Evolutionary conservation across 2,113 vertebrate species (phyloP), one percentile per base, ranked within the genome.

Genomic region (Rattus norvegicus): DNA sequence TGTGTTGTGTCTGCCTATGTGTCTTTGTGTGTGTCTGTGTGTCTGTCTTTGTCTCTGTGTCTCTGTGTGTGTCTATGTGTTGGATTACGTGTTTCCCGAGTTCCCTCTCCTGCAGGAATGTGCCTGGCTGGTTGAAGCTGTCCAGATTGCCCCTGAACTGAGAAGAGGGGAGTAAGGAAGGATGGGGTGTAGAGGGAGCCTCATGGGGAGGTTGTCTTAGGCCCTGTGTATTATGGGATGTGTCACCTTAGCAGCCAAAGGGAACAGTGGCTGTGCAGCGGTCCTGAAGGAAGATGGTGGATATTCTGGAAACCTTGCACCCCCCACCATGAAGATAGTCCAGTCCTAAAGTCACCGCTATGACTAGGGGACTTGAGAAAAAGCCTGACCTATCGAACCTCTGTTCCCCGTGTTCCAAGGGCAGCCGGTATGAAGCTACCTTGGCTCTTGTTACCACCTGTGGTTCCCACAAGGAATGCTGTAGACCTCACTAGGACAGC

Each of bases 281-380:
- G 0, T 14, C 54, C 36, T 28, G 7, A 0, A 26, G 84, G 83
- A 54, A 0, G 3, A 24, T 0, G 1, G 26, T 5, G 0, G 20
- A 20, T 26, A 2, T 43, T 59, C 79, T 5, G 4, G 80, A 43
- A 88, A 33, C 36, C 43, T 30, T 85, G 81, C 39, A 8, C 59
- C 84, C 22, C 22, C 59, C 84, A 17, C 22, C 28, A 0, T 0
- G n/a, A 70, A 30, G 47, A 13, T 0, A 2, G 11, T 24, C 20
- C 22, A 22, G 36, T 30, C 30, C 65, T 36, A 0, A 30, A 52
- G 33, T 52, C 73, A 12, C 30, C 1, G 39, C 9, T 75, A 13
- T 14, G 16, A 16, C 63, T 5, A 5, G 26, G n/a, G 47, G 20
- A n/a, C 69, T 59, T 26, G 16, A 89, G 77, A 16, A 69, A 88